Conservation (phyloP, 2,113 vertebrate genomes). For the Nettapus auritus region DNA sequence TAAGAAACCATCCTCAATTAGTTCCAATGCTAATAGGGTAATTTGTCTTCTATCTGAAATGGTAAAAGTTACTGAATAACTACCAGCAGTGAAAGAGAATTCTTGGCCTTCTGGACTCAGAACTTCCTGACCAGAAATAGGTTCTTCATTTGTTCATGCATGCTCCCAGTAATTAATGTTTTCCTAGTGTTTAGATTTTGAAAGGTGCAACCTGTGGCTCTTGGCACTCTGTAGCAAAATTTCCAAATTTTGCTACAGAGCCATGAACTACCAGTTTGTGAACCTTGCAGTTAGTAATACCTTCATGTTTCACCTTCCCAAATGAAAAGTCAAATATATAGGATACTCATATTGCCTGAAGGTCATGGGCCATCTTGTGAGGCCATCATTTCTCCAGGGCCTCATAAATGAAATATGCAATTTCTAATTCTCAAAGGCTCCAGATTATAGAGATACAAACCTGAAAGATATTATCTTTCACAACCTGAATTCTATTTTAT, state of each 20-base stretch:
- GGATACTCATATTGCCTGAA: neutral
- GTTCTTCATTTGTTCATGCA: neutral
- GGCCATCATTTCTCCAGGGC: neutral
- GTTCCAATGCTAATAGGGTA: neutral
- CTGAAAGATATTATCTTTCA: slow-evolving; percentile 16
- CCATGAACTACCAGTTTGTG: neutral
- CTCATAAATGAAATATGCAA: neutral
- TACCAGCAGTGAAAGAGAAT: neutral
- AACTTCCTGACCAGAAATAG: neutral
- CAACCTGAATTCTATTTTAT: slow-evolving; percentile 39
- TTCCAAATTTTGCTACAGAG: neutral
- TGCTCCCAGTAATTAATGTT: neutral
- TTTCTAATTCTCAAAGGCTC: slow-evolving; percentile 34
- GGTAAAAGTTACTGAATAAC: neutral
- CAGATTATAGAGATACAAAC: neutral
- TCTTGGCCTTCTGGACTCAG: neutral
- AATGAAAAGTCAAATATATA: neutral
- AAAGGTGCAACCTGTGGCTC: neutral
- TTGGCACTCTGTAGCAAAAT: neutral
- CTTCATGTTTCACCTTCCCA: neutral
- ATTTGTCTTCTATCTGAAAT: neutral
- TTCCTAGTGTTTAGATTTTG: neutral
- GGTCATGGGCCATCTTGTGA: neutral
- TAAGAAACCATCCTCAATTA: neutral
- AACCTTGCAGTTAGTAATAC: neutral